Percentiles rank a stretch among this genome's conserved stretches.
phyloP scores from a whole-genome alignment of 2,113 vertebrate species.

The Candoia aspera region DNA sequence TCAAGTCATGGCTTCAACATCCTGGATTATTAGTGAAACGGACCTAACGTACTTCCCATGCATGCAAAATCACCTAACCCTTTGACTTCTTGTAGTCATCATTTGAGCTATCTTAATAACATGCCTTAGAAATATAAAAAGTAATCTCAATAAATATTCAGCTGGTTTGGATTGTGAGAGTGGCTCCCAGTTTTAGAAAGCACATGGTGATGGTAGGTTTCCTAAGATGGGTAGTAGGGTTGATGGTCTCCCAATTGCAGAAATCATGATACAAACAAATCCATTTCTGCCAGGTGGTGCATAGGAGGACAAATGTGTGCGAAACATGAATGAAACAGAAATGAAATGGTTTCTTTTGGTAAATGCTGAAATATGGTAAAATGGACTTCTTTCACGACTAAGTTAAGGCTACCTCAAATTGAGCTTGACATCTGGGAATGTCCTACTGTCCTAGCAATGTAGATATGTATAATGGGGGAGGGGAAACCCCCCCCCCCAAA shows the following conservation, averaged over 20 bases:
- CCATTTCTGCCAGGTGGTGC: neutral
- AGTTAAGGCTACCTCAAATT: neutral
- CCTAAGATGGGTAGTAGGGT: neutral
- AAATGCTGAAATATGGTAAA: neutral
- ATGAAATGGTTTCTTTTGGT: neutral
- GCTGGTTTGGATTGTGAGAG: neutral
- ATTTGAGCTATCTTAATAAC: neutral
- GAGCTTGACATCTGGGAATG: neutral
- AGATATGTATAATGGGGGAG: neutral
- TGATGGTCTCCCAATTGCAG: neutral
- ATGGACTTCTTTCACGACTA: neutral
- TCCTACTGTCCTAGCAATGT: neutral
- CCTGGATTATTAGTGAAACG: neutral
- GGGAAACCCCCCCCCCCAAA: neutral
- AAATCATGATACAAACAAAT: neutral
- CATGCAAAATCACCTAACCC: neutral
- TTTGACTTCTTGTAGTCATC: neutral
- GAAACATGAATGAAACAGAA: neutral
- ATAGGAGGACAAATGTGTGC: neutral
- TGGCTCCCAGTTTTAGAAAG: neutral
- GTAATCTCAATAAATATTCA: neutral
- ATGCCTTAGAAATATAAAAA: neutral
- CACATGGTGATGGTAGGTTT: neutral
- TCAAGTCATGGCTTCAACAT: neutral
- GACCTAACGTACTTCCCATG: neutral